phyloP scores from a whole-genome alignment of 2,113 vertebrate genomes.

The human region DNA sequence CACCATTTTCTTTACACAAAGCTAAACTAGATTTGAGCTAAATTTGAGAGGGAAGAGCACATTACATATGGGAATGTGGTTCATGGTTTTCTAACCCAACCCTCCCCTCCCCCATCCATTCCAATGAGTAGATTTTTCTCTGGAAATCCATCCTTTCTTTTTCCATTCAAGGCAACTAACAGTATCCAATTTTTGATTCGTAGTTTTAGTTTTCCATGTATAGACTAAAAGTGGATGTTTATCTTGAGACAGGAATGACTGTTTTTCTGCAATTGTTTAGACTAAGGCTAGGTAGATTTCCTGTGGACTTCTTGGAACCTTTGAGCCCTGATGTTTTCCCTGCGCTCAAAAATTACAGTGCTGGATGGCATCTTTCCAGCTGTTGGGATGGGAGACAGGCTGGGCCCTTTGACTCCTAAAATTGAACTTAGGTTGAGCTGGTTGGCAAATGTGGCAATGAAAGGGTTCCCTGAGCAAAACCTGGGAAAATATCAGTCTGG shows the following conservation, averaged over 20 bases:
- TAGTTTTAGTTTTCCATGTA: not conserved
- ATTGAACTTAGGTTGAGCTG: not conserved
- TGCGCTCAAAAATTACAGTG: not conserved
- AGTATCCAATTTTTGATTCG: not conserved
- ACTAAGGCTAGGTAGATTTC: not conserved
- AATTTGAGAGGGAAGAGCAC: not conserved
- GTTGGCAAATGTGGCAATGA: not conserved
- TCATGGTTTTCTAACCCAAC: not conserved
- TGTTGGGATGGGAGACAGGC: not conserved
- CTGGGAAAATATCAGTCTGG: not conserved
- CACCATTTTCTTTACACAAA: not conserved
- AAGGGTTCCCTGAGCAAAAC: not conserved
- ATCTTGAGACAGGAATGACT: not conserved
- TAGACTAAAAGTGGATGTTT: slow-evolving; percentile 1
- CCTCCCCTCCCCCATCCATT: not conserved
- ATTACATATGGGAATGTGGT: not conserved
- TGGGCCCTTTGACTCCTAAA: not conserved
- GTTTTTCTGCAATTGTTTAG: not conserved
- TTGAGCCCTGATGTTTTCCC: not conserved
- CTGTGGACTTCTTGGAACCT: not conserved
- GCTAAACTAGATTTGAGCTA: not conserved
- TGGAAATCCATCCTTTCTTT: not conserved
- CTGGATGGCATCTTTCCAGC: not conserved
- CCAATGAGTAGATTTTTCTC: not conserved
- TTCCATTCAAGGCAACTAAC: not conserved